Evolutionary conservation across 2,888 invertebrate species (phyloP), one percentile per base, ranked within the genome.

Genomic region (Unio delphinus): DNA sequence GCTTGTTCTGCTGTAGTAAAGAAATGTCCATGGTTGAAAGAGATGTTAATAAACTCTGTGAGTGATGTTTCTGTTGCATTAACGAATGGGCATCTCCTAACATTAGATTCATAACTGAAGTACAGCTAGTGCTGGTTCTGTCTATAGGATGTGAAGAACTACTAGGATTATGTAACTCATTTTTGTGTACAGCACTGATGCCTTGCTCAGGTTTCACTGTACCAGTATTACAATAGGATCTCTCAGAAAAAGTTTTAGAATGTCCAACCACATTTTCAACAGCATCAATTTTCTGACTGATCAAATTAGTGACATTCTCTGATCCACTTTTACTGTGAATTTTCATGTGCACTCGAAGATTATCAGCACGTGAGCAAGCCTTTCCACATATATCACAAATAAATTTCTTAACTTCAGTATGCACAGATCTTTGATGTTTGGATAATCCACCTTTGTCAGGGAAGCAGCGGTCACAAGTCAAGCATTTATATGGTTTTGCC

Each of bases 371-470:
- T 63, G 80, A 79, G 59, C 83, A 83, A 7, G 77, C 72, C 67
- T 87, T 88, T 1, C 84, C 84, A 78, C 88, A 88, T 26, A 85
- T 78, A 34, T 80, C 81, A 72, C 88, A 88, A 1, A 79, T 80
- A 76, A 85, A 87, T 61, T 83, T 78, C 58, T 83, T 85, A n/a
- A 73, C 75, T 4, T 78, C 70, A 23, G 79, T 72, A 66, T 88
- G 88, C 17, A 88, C 85, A 18, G 87, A 86, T 61, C 81, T 80
- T 57, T 75, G 78, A 69, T 88, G 88, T 67, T 88, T 88, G 8
- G 83, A 80, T 54, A 88, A 70, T 0, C 87, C 87, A 8, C 87
- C 87, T 68, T 87, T 87, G 67, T 87, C 87, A 3, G 87, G 87
- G 67, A 88, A 88, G 26, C 80, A 75, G 62, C 84, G 86, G 4